Conservation (phyloP, 2,113 vertebrate genomes). For the Neotragus pygmaeus region DNA sequence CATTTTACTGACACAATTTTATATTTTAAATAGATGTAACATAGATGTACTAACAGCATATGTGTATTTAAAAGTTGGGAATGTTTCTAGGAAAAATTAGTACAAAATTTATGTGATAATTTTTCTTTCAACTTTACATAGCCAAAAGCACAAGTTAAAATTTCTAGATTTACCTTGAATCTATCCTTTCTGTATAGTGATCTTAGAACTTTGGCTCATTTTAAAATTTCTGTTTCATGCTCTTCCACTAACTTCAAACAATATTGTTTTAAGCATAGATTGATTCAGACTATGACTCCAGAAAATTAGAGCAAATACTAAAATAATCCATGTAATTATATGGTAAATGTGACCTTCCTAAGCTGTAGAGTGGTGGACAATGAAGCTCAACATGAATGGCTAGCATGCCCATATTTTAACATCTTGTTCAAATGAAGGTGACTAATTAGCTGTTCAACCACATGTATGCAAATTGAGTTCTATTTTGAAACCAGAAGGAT, state of each 20-base stretch:
- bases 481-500: not conserved
- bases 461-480: not conserved
- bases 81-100: not conserved
- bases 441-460: not conserved
- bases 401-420: not conserved
- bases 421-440: not conserved
- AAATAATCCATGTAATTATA: not conserved
- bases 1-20: not conserved
- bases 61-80: not conserved
- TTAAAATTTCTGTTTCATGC: not conserved
- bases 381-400: fast-evolving
- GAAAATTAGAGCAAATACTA: not conserved
- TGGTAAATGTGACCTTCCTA: not conserved
- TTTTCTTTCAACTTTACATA: not conserved
- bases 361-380: not conserved
- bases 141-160: not conserved
- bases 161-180: not conserved
- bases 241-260: not conserved
- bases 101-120: not conserved
- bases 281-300: not conserved
- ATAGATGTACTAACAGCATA: not conserved
- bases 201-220: not conserved
- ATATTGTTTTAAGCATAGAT: not conserved
- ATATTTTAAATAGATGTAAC: not conserved
- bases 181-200: not conserved